Conservation (phyloP, 2,797 vertebrate species). For the Trematocara caparti region DNA sequence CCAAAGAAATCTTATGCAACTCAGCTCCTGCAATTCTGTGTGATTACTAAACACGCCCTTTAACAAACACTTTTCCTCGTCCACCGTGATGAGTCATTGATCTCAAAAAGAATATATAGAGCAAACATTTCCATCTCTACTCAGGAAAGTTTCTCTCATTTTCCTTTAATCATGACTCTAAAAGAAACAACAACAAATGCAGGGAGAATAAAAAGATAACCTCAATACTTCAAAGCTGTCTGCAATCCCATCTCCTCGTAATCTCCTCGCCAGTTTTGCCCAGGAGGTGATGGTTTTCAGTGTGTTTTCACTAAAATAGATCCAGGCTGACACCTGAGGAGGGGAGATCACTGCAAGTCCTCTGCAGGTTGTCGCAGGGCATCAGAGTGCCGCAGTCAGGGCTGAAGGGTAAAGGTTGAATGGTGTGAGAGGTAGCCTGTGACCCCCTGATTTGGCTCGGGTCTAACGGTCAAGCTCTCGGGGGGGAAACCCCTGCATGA, state of each 20-base stretch:
- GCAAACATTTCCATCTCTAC: not conserved
- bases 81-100: not conserved
- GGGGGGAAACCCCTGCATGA: slow-evolving; percentile 43
- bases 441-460: slow-evolving; percentile 59
- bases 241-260: slow-evolving; percentile 19
- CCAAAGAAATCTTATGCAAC: not conserved
- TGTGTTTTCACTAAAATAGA: slow-evolving; percentile 68
- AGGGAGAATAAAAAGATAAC: slow-evolving; percentile 43
- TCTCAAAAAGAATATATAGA: not conserved
- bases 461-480: slow-evolving; percentile 38
- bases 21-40: not conserved
- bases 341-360: slow-evolving; percentile 34
- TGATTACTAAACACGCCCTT: not conserved
- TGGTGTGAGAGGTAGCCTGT: slow-evolving; percentile 61
- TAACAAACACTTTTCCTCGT: not conserved
- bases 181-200: slow-evolving; percentile 44
- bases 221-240: slow-evolving; percentile 52
- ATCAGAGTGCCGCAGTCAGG: slow-evolving; percentile 21
- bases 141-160: not conserved
- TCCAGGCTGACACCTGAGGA: slow-evolving; percentile 52
- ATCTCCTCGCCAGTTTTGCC: slow-evolving; percentile 24
- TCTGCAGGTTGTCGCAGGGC: slow-evolving; percentile 59
- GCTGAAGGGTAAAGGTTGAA: slow-evolving; percentile 52
- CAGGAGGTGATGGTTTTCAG: slow-evolving; percentile 31
- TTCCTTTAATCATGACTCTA: slow-evolving; percentile 23